A percentile compares a stretch with the other conserved stretches of the same genome.
phyloP scores from a whole-genome alignment of 2,113 vertebrate species.

The Engystomops pustulosus region DNA sequence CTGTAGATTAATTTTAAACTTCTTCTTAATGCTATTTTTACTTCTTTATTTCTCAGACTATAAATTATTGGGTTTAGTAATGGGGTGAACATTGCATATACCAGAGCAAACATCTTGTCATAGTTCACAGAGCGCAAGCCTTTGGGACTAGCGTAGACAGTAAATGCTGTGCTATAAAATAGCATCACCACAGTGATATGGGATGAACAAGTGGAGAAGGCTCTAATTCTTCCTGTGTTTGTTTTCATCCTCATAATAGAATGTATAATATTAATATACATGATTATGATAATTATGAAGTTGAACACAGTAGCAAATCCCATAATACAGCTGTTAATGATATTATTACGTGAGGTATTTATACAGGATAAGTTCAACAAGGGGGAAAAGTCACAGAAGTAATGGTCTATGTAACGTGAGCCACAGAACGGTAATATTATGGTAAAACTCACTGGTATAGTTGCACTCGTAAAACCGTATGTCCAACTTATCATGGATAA shows the following conservation, averaged over 20 bases:
- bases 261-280: constrained; percentile 45
- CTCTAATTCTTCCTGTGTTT: constrained; percentile 67
- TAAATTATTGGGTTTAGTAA: constrained; percentile 60
- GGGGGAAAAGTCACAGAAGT: constrained; percentile 69
- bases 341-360: constrained; percentile 61
- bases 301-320: constrained; percentile 37
- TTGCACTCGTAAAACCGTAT: constrained; percentile 65
- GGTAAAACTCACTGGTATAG: constrained; percentile 62
- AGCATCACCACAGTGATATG: constrained; percentile 61
- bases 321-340: constrained; percentile 4
- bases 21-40: constrained; percentile 47
- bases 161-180: constrained; percentile 58
- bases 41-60: constrained; percentile 58
- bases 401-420: constrained; percentile 65
- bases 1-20: not conserved
- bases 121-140: constrained; percentile 48
- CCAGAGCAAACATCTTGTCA: constrained; percentile 59
- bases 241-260: constrained; percentile 1
- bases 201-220: constrained; percentile 73
- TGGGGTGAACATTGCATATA: constrained; percentile 62
- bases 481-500: constrained; percentile 64
- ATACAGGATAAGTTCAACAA: constrained; percentile 67
- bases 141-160: constrained; percentile 50
- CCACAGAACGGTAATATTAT: constrained; percentile 67
- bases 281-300: constrained; percentile 19